A percentile compares a stretch with the other conserved stretches of the same genome.
Evolutionary conservation across 35 echinoderm and acorn worm genomes (phyloP).

Genomic region (Chiridota heheva): DNA sequence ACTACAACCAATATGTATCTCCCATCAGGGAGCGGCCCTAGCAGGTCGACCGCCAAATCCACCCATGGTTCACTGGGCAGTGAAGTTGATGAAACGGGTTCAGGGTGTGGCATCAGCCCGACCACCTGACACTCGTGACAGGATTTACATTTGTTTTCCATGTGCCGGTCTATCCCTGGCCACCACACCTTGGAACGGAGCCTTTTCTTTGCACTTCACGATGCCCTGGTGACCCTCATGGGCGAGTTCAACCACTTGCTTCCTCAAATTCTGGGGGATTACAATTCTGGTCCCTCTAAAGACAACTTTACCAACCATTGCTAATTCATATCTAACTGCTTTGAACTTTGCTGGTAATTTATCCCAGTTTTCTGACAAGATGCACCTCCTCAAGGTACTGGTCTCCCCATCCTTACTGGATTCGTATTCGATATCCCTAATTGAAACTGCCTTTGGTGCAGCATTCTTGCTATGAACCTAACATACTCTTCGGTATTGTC

Average conservation of each 20-base stretch:
- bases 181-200: conserved; percentile 68
- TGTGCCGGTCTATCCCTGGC: conserved; percentile 44
- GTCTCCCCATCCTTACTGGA: conserved; percentile 4
- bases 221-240: conserved; percentile 55
- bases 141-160: conserved; percentile 45
- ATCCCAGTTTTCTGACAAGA: not conserved
- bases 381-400: conserved; percentile 9
- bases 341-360: not conserved
- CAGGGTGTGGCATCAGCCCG: conserved; percentile 37
- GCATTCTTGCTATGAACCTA: conserved; percentile 20
- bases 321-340: conserved; percentile 13
- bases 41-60: conserved; percentile 55
- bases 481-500: conserved; percentile 23
- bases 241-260: conserved; percentile 53
- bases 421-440: conserved; percentile 17
- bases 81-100: conserved; percentile 21
- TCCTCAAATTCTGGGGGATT: conserved; percentile 1
- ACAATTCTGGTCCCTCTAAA: conserved; percentile 5
- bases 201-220: conserved; percentile 44
- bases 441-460: not conserved
- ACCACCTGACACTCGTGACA: conserved; percentile 79
- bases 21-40: conserved; percentile 49
- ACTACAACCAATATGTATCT: conserved; percentile 56
- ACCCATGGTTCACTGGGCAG: conserved; percentile 56
- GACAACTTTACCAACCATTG: conserved; percentile 4